Evolutionary conservation across 1,140 invertebrate genomes (phyloP).

Genomic region (Coelopa frigida): DNA sequence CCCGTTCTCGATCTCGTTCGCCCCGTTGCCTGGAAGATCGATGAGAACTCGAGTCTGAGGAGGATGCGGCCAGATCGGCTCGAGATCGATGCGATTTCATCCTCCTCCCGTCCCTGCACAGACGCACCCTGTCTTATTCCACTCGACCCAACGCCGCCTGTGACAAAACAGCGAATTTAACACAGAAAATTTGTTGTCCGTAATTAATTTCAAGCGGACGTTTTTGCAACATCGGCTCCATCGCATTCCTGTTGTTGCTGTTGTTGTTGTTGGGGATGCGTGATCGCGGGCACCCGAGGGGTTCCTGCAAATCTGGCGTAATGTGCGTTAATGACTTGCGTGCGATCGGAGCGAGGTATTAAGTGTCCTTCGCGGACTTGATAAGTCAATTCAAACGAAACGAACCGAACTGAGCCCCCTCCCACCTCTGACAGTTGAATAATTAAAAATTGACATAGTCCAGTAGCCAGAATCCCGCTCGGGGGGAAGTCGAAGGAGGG

Average conservation of each 20-base stretch:
- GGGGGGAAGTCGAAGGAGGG: no score
- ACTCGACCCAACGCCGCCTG: neutral
- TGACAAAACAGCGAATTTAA: constrained; percentile 11
- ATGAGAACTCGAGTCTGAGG: neutral
- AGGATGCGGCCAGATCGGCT: no score
- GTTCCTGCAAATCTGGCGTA: no score
- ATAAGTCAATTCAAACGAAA: constrained; percentile 4
- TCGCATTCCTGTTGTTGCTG: neutral
- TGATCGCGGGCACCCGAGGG: neutral
- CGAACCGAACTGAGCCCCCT: constrained; percentile 2
- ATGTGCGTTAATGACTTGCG: no score
- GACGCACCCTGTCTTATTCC: neutral
- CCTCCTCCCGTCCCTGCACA: neutral
- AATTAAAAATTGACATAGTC: constrained; percentile 9
- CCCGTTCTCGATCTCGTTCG: neutral
- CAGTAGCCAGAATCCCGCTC: neutral
- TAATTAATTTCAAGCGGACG: constrained; percentile 7
- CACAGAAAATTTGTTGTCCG: constrained; percentile 10
- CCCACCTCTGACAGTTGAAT: no score
- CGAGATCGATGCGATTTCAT: constrained; percentile 8
- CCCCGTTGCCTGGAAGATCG: constrained; percentile 5
- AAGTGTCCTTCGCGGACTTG: constrained; percentile 1
- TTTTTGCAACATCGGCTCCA: neutral
- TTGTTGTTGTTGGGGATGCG: neutral
- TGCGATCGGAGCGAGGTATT: constrained; percentile 3